Evolutionary conservation across 2,113 vertebrate species (phyloP).

Genomic region (Nothocercus julius): DNA sequence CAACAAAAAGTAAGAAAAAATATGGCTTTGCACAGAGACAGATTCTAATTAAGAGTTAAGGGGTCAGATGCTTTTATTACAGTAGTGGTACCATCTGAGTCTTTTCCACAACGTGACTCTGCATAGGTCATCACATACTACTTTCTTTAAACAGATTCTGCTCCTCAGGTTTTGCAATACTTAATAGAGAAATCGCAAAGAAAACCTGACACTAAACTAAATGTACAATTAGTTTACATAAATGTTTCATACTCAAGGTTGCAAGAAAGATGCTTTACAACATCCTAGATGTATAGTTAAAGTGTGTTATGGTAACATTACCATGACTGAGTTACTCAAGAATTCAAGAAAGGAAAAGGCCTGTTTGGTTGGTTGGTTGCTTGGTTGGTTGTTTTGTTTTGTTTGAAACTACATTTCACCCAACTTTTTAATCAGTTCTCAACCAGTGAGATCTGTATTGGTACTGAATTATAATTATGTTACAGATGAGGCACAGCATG

Average conservation of each 20-base stretch:
- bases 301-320: neutral
- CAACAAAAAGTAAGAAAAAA: neutral
- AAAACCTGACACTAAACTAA: neutral
- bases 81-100: neutral
- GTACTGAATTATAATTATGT: neutral
- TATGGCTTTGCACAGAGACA: neutral
- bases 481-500: neutral
- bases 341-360: neutral
- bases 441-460: neutral
- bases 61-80: neutral
- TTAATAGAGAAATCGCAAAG: neutral
- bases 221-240: neutral
- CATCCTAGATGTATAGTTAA: neutral
- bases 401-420: no score
- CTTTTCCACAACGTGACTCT: neutral
- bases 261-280: neutral
- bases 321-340: neutral
- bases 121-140: neutral
- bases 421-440: neutral
- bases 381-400: no score
- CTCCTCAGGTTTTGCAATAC: neutral
- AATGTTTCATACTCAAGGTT: neutral
- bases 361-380: accelerated
- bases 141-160: neutral
- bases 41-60: neutral